These are phyloP conservation scores for Sialis lutaria DNA, from an alignment of 2,888 invertebrate genomes.

Conservation along the genomic window DNA sequence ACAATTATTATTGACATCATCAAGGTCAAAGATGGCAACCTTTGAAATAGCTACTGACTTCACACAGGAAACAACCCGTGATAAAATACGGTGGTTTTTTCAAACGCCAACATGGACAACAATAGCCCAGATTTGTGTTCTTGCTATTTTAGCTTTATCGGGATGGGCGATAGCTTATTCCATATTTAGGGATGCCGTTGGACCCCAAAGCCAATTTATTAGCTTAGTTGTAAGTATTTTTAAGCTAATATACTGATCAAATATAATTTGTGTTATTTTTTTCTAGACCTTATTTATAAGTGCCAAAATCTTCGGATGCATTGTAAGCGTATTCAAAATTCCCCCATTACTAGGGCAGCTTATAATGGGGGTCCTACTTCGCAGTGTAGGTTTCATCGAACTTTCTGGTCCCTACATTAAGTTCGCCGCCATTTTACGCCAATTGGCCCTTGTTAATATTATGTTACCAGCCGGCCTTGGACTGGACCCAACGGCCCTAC, in stretches of 20 bases:
- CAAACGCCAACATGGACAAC: not conserved
- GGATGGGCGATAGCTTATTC: constrained; percentile 25
- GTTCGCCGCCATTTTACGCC: constrained; percentile 31
- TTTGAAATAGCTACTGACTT: too few species aligned
- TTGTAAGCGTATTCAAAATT: constrained; percentile 14
- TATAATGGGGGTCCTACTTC: constrained; percentile 34
- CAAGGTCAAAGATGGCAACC: too few species aligned
- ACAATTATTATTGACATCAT: too few species aligned
- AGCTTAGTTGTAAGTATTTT: constrained; percentile 12
- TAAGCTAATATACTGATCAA: not conserved
- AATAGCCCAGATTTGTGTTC: constrained; percentile 13
- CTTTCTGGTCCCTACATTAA: constrained; percentile 25
- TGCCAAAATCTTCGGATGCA: constrained; percentile 15
- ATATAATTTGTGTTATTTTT: not conserved
- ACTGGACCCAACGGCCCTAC: constrained; percentile 37
- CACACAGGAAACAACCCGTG: too few species aligned
- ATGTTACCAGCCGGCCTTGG: constrained; percentile 46
- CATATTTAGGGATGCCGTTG: constrained; percentile 19
- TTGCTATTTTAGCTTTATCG: constrained; percentile 21
- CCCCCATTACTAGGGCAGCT: constrained; percentile 47
- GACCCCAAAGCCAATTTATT: constrained; percentile 14
- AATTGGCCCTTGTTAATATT: constrained; percentile 43
- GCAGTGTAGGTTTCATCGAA: constrained; percentile 29
- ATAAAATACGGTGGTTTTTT: not conserved
- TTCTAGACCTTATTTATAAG: constrained; percentile 15